Percentiles rank a stretch among this genome's conserved stretches.
These are phyloP conservation scores for Samia ricini DNA, from an alignment of 1,140 invertebrate genomes.

Conservation along the genomic window DNA sequence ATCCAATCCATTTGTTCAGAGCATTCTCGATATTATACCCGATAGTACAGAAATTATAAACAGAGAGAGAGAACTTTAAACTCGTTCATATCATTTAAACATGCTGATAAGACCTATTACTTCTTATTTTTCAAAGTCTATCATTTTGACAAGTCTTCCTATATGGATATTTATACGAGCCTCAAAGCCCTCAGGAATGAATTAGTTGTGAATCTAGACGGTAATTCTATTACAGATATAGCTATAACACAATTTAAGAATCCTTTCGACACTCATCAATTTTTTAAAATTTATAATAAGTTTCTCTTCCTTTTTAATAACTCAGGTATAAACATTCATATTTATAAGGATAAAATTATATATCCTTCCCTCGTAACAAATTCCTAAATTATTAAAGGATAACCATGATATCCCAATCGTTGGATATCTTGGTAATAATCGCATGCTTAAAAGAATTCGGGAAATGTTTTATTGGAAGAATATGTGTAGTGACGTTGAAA, in stretches of 20 bases:
- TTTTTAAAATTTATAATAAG: constrained; percentile 10
- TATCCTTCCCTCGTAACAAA: too few relatives aligned
- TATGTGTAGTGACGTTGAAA: not conserved
- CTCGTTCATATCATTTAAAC: constrained; percentile 9
- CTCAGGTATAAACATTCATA: not conserved
- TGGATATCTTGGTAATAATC: not conserved
- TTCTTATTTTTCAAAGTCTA: constrained; percentile 24
- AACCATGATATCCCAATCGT: too few relatives aligned
- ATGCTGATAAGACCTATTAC: constrained; percentile 17
- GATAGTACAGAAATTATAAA: constrained; percentile 10
- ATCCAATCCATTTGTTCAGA: constrained; percentile 26
- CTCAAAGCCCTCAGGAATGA: constrained; percentile 11
- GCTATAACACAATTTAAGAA: constrained; percentile 13
- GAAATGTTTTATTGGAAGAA: not conserved
- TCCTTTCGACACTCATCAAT: constrained; percentile 1
- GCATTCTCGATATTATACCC: constrained; percentile 9
- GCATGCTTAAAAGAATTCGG: not conserved
- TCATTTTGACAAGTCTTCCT: constrained; percentile 20
- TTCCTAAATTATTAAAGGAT: too few relatives aligned
- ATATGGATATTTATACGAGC: constrained; percentile 18
- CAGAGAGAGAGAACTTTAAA: constrained; percentile 18
- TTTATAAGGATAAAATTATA: not conserved
- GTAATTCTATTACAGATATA: not conserved
- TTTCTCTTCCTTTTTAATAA: not conserved
- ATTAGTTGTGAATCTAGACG: not conserved